A percentile compares a stretch with the other conserved stretches of the same genome.
These are phyloP conservation scores for Lipophrys pholis DNA, from an alignment of 2,113 vertebrate species.

Conservation along the genomic window DNA sequence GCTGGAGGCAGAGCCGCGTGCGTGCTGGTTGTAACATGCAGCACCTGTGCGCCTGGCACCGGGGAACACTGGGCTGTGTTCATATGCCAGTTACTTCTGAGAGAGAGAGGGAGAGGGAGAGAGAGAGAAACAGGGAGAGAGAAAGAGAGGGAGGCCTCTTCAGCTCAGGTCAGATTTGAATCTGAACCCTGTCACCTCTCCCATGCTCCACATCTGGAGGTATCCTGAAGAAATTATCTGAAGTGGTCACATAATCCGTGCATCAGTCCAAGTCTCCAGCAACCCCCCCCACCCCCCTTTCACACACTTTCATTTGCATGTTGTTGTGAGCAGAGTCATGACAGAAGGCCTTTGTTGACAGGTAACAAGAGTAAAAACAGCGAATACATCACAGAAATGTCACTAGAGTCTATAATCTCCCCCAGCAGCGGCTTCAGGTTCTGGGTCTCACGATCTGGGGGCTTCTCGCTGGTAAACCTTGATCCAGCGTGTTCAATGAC, in stretches of 20 bases:
- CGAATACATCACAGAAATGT: not conserved
- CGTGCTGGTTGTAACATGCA: slow-evolving; percentile 19
- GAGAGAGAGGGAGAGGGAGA: slow-evolving; percentile 4
- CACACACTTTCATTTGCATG: slow-evolving; percentile 12
- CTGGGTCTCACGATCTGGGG: not conserved
- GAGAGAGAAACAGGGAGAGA: slow-evolving; percentile 20
- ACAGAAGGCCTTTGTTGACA: slow-evolving; percentile 5
- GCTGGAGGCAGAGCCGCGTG: no score
- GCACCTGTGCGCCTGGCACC: slow-evolving; percentile 66
- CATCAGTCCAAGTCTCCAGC: no score
- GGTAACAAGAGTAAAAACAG: not conserved
- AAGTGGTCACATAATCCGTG: not conserved
- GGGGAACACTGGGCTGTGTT: slow-evolving; percentile 26
- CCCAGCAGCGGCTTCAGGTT: not conserved
- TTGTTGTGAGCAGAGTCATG: not conserved
- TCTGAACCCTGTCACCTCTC: slow-evolving; percentile 48
- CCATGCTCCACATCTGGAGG: slow-evolving; percentile 62
- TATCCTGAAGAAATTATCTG: not conserved
- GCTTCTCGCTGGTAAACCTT: not conserved
- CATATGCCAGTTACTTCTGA: slow-evolving; percentile 36
- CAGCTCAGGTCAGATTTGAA: slow-evolving; percentile 43
- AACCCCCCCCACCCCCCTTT: not conserved
- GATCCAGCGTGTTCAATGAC: no score
- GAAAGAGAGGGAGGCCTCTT: slow-evolving; percentile 38
- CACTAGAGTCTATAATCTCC: not conserved